These are phyloP conservation scores for Leptatherina wallacei DNA, from an alignment of 2,797 vertebrate species.

Conservation along the genomic window DNA sequence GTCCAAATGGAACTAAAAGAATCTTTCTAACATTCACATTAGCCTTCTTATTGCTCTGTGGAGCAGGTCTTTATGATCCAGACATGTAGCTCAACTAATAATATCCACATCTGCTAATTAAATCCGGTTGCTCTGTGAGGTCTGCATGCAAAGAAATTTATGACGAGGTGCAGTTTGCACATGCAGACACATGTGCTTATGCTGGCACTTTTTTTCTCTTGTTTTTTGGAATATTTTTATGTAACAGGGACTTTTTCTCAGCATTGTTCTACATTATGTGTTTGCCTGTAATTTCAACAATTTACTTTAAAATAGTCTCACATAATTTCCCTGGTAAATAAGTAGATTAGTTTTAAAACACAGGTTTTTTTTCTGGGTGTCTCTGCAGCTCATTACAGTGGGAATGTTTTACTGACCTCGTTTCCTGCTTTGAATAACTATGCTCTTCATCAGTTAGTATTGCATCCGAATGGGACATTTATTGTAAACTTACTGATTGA, in stretches of 20 bases:
- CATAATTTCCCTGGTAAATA: too few relatives aligned
- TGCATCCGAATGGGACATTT: slow-evolving; percentile 16
- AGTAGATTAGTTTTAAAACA: too few relatives aligned
- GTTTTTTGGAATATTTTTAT: neutral
- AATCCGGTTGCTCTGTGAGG: too few relatives aligned
- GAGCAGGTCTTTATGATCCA: neutral
- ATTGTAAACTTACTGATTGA: slow-evolving; percentile 34
- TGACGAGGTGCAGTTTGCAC: slow-evolving; percentile 10
- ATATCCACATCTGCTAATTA: neutral
- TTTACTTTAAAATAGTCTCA: neutral
- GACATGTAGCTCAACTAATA: neutral
- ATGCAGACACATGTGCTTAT: neutral
- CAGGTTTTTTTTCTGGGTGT: neutral
- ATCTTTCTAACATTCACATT: neutral
- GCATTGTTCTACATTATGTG: neutral
- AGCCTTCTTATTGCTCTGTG: neutral
- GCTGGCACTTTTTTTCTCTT: neutral
- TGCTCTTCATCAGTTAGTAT: slow-evolving; percentile 2
- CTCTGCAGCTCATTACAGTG: neutral
- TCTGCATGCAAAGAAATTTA: too few relatives aligned
- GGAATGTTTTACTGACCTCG: neutral
- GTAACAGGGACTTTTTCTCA: neutral
- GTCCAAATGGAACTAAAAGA: too few relatives aligned
- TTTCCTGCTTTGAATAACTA: slow-evolving; percentile 17
- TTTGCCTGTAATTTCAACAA: neutral